Evolutionary conservation across 2,797 vertebrate genomes (phyloP), one percentile per base, ranked within the genome.

Genomic region (Chelmon rostratus): DNA sequence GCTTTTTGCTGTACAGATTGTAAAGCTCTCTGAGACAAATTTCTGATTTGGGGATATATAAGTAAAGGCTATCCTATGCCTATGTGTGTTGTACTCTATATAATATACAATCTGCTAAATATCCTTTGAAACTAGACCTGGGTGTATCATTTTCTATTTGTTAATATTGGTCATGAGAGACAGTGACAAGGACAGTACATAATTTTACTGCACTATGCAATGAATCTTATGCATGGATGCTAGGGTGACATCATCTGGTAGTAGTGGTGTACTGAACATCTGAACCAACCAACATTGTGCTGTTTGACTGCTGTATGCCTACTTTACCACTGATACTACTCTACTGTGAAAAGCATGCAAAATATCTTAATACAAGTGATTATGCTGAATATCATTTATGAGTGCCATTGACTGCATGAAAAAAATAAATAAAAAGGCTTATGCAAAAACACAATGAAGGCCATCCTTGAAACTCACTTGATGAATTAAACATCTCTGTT

Each of bases 171-270:
- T 76, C 31, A 37, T 40, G 15, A 47, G 28, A 61, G 6, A 21
- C 31, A n/a, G 10, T 3, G n/a, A 59, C 31, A 0, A 73, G 16
- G 38, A 54, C 25, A 46, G 40, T 46, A 9, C 58, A 9, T 8
- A 38, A 42, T 25, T 52, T 6, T 57, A 65, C 21, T 42, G 25
- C 44, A 53, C 23, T n/a, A 0, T 53, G 25, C 38, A 25, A 7
- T 52, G 53, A n/a, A 19, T 52, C 0, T 58, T 59, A 2, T 68
- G 2, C 23, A 38, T 47, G 9, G 23, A 68, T 72, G 21, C 11
- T 46, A 73, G 44, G 52, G 71, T 68, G 85, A 82, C 90, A 83
- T 79, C 87, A 49, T 10, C 77, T 88, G 86, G 89, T 71, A 8
- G 59, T 1, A 31, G 59, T 28, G 37, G 44, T 56, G 80, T 72